Conservation (phyloP, 1,140 invertebrate species). For the Mactra quadrangularis region DNA sequence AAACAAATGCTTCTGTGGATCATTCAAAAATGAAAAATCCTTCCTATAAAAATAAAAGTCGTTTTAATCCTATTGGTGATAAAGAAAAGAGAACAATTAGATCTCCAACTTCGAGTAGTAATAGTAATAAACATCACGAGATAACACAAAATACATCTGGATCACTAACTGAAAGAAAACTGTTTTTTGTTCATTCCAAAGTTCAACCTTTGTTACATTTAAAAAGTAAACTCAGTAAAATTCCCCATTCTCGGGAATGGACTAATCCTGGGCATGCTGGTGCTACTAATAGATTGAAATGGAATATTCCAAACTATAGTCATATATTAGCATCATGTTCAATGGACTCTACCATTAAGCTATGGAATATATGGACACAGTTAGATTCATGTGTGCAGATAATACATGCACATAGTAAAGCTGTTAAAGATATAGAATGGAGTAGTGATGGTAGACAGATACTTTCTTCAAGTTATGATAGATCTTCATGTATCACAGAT, state of each 20-base stretch:
- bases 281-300: slow-evolving; percentile 74
- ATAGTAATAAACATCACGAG: too few relatives aligned
- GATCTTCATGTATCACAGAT: slow-evolving; percentile 73
- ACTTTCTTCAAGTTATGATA: slow-evolving; percentile 79
- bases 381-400: slow-evolving; percentile 67
- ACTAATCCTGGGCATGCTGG: slow-evolving; percentile 67
- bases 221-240: slow-evolving; percentile 47
- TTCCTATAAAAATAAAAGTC: too few relatives aligned
- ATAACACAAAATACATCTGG: too few relatives aligned
- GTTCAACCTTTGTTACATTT: slow-evolving; percentile 68
- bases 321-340: slow-evolving; percentile 77
- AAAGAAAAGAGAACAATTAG: too few relatives aligned
- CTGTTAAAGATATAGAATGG: slow-evolving; percentile 80
- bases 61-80: too few relatives aligned
- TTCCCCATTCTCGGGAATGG: slow-evolving; percentile 60
- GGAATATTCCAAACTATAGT: slow-evolving; percentile 82
- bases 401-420: slow-evolving; percentile 72
- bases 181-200: slow-evolving; percentile 76
- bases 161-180: slow-evolving; percentile 53
- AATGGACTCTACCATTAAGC: slow-evolving; percentile 79
- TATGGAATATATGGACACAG: slow-evolving; percentile 80
- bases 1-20: too few relatives aligned
- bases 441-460: slow-evolving; percentile 69
- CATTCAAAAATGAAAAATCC: too few relatives aligned
- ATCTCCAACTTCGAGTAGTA: too few relatives aligned